Evolutionary conservation across 2,888 invertebrate species (phyloP).

Genomic region (Dicroscelio sp.): DNA sequence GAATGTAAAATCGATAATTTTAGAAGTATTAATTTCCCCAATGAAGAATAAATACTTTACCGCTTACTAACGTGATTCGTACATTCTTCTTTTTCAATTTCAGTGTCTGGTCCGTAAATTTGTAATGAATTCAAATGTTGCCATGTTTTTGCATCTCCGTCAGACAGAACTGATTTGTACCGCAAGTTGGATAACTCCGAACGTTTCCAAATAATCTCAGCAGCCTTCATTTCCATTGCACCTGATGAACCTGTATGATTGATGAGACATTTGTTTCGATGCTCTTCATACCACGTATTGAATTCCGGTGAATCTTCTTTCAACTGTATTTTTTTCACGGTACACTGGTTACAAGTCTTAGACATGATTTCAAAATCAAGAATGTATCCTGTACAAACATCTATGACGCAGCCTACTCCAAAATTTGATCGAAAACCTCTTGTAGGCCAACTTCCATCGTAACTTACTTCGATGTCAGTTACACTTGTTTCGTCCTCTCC

Average conservation of each 20-base stretch:
- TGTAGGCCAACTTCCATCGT: no score
- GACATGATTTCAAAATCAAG: no score
- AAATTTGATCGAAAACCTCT: no score
- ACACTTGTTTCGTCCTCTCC: not conserved
- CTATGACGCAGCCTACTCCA: no score
- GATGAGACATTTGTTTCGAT: not conserved
- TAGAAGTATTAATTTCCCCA: no score
- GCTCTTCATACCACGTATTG: not conserved
- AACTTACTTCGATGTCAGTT: not conserved
- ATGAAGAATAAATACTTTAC: not conserved
- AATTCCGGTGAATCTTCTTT: not conserved
- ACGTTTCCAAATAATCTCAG: not conserved
- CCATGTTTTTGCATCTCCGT: not conserved
- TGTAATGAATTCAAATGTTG: not conserved
- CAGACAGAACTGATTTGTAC: not conserved
- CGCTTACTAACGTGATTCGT: not conserved
- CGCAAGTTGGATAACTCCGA: not conserved
- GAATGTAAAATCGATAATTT: no score
- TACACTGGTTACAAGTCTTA: not conserved
- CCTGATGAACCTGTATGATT: not conserved
- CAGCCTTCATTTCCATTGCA: not conserved
- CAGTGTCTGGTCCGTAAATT: not conserved
- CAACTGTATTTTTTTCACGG: not conserved
- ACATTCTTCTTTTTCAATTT: not conserved
- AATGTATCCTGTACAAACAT: no score